phyloP scores from a whole-genome alignment of 2,113 vertebrate species.

The Misgurnus anguillicaudatus region DNA sequence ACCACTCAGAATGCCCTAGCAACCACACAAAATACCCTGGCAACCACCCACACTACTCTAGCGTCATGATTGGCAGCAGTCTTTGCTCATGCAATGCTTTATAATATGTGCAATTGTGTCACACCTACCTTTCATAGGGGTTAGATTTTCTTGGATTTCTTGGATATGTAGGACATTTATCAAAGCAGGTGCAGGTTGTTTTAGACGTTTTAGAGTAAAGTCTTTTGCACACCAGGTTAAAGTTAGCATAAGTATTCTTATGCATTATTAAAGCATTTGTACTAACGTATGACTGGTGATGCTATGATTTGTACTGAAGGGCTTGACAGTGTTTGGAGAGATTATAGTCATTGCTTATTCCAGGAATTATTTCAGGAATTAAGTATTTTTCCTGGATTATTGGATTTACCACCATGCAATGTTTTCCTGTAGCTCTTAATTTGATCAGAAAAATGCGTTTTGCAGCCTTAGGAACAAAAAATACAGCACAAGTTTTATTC shows the following conservation, averaged over 20 bases:
- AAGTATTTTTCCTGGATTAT: conserved; percentile 42
- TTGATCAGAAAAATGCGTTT: conserved; percentile 13
- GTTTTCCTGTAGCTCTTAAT: conserved; percentile 28
- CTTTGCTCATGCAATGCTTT: conserved; percentile 10
- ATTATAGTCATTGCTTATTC: conserved; percentile 26
- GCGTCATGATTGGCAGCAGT: not conserved
- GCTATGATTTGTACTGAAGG: not conserved
- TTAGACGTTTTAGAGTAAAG: not conserved
- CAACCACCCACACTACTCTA: too few species aligned
- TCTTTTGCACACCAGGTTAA: too few species aligned
- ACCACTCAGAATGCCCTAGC: too few species aligned
- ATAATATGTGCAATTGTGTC: not conserved
- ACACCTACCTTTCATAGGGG: conserved; percentile 5
- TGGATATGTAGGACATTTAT: not conserved
- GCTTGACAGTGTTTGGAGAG: conserved; percentile 2
- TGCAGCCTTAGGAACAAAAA: not conserved
- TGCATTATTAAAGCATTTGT: not conserved
- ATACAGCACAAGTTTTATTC: not conserved
- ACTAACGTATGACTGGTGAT: not conserved
- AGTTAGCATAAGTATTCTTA: too few species aligned
- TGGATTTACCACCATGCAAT: conserved; percentile 31
- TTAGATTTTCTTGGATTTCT: not conserved
- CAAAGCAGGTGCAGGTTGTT: not conserved
- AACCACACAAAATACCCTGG: too few species aligned
- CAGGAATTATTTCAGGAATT: conserved; percentile 43